Base-by-base conservation (phyloP, 2,113 vertebrate species). In the crab-eating macaque (Macaca fascicularis) region DNA sequence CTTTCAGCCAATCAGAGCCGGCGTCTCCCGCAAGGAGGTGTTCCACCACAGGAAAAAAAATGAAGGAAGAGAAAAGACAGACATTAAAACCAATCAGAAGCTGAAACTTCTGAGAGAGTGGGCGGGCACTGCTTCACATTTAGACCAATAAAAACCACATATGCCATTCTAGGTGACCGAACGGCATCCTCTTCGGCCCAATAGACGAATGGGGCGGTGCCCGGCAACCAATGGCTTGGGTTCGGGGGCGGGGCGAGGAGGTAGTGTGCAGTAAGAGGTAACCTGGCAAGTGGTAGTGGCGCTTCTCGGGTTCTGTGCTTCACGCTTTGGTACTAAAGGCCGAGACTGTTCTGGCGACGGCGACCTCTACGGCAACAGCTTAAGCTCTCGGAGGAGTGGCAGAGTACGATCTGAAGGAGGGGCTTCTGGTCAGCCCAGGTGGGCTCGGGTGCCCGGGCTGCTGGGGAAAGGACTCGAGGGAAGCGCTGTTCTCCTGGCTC, bases 211-310 rank as follows among this genome's bases (percentile, higher is more conserved):
- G 97, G 96, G 97, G 98, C 94, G 97, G 95, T 89, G 94, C 85
- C 97, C 79, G 8, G 50, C 52, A 96, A 83, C 98, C 98, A 98
- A 98, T 98, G 52, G 94, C 55, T 93, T 89, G 75, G 48, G 75
- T 72, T 61, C 48, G 90, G 92, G 92, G 98, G 98, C 95, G 97
- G 98, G 95, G 97, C n/a, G 50, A 92, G 89, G 72, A 85, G 93
- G 72, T 87, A 80, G 96, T 94, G 95, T 95, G 96, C 95, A 9
- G 87, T 57, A 55, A 75, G 93, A 84, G 97, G 86, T 80, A 96
- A 86, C 93, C 95, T 86, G 85, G 85, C 23, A 14, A 87, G 97
- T 93, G 82, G 93, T n/a, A 40, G 59, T 40, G 82, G 86, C 45
- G 93, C 61, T 94, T 75, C 19, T 72, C 48, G 0, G 0, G 79